Base-by-base conservation (phyloP, 2,888 invertebrate genomes). In the Byasa hedistus region DNA sequence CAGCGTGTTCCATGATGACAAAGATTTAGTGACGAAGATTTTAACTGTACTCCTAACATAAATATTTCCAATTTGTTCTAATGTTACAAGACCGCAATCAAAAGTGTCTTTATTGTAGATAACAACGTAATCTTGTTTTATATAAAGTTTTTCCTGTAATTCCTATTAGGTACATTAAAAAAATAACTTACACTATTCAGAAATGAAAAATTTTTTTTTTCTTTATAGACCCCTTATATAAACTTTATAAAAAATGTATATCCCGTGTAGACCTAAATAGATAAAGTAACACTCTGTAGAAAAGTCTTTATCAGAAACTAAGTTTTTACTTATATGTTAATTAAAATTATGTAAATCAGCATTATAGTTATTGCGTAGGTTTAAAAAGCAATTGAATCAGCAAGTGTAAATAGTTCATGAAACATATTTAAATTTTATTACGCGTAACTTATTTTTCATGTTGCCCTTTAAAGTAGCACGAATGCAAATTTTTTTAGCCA, bases 401-500 rank as follows among this genome's bases (percentile, higher is more conserved):
- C 44, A 44, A 52, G 19, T 52, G 12, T 52, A 21, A 52, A 52
- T 12, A 21, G 55, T 55, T 55, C 32, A 32, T 56, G 56, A 27
- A 27, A 56, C n/a, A 32, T 19, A 52, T 10, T 32, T 56, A 32
- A 56, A 32, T 7, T 10, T 55, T 23, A 24, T 15, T 23, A 10
- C 39, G 27, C 23, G 44, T 44, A 56, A 21, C 24, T 3, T 8
- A 55, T 39, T 55, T 61, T 61, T n/a, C 55, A 44, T 55, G 39
- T 56, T n/a, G 56, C 44, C 44, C 39, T 62, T 44, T 62, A 56
- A 32, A 15, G 58, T 19, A 24, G 27, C 62, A 56, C 36, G 56
- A 23, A 59, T 60, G 55, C 59, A 55, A 65, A 60, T 65, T 57
- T 52, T 57, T 57, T 21, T 36, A 52, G 24, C 17, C 17, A 52